A percentile compares a stretch with the other conserved stretches of the same genome.
phyloP scores from a whole-genome alignment of 2,113 vertebrate genomes.

The Psilopogon haemacephalus region DNA sequence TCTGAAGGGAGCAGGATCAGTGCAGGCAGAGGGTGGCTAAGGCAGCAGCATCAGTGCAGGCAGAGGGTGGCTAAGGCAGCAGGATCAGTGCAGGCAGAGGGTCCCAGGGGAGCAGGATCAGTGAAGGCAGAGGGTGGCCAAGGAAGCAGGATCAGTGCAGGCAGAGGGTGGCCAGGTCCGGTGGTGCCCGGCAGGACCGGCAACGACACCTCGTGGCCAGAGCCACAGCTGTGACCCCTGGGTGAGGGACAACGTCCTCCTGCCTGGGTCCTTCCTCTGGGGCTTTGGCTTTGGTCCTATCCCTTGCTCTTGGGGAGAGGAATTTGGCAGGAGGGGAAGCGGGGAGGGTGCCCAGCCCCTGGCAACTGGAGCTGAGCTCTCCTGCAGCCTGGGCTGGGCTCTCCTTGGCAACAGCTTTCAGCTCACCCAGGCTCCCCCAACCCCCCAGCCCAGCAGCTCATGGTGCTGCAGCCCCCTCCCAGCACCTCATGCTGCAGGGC shows the following conservation, averaged over 20 bases:
- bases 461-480: not conserved
- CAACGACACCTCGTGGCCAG: not conserved
- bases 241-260: not conserved
- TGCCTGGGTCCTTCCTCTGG: not conserved
- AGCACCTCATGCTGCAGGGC: not conserved
- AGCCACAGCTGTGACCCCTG: rapidly evolving
- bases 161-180: not conserved
- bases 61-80: not conserved
- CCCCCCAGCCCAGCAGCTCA: rapidly evolving
- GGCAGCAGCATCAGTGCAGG: too few relatives aligned
- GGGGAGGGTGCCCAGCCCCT: rapidly evolving
- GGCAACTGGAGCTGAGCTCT: not conserved
- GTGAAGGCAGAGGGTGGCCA: not conserved
- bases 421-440: not conserved
- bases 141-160: not conserved
- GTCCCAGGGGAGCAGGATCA: not conserved
- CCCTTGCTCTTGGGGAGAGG: not conserved
- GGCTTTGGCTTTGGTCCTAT: not conserved
- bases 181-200: not conserved
- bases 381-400: not conserved
- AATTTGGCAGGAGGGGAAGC: not conserved
- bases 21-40: too few relatives aligned
- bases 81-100: rapidly evolving
- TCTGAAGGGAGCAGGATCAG: not conserved
- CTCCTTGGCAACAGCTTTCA: not conserved